phyloP scores from a whole-genome alignment of 2,888 invertebrate genomes.

The Phytoseiulus persimilis region DNA sequence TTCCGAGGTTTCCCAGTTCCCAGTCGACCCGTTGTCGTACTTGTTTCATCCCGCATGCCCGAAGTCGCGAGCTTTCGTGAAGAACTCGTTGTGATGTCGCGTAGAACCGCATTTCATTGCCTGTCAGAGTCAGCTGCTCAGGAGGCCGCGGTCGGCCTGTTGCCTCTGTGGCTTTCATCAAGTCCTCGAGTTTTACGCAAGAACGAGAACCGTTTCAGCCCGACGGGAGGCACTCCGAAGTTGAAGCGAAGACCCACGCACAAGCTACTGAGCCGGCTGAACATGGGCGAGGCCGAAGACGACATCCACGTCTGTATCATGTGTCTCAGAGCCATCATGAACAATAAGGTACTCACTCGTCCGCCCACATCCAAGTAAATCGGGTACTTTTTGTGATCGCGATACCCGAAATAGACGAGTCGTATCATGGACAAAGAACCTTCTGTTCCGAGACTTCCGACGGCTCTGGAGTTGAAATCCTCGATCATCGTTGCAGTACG shows the following conservation, averaged over 20 bases:
- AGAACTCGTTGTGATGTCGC: too few relatives aligned
- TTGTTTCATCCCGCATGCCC: not conserved
- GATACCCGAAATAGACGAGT: not conserved
- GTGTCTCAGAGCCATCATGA: slow-evolving; percentile 99
- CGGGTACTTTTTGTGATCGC: not conserved
- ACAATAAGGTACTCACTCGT: slow-evolving; percentile 66
- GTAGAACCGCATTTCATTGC: too few relatives aligned
- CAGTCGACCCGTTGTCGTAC: not conserved
- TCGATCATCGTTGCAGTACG: slow-evolving; percentile 76
- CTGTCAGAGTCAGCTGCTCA: not conserved
- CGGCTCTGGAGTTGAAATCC: too few relatives aligned
- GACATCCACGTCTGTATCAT: slow-evolving; percentile 98
- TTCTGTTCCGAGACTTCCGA: too few relatives aligned
- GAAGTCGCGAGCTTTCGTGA: not conserved
- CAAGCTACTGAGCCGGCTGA: slow-evolving; percentile 74
- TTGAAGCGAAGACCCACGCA: slow-evolving; percentile 56
- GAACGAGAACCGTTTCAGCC: slow-evolving; percentile 41
- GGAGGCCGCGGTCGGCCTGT: too few relatives aligned
- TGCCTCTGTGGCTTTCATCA: too few relatives aligned
- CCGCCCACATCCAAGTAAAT: too few relatives aligned
- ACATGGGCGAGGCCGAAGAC: slow-evolving; percentile 91
- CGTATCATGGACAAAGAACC: too few relatives aligned
- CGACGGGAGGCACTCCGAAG: slow-evolving; percentile 61
- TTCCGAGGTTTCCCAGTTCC: not conserved
- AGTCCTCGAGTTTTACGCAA: not conserved